A percentile compares a stretch with the other conserved stretches of the same genome.
These are phyloP conservation scores for Drosophila percnosoma DNA, from an alignment of 2,888 invertebrate genomes.

Conservation along the genomic window DNA sequence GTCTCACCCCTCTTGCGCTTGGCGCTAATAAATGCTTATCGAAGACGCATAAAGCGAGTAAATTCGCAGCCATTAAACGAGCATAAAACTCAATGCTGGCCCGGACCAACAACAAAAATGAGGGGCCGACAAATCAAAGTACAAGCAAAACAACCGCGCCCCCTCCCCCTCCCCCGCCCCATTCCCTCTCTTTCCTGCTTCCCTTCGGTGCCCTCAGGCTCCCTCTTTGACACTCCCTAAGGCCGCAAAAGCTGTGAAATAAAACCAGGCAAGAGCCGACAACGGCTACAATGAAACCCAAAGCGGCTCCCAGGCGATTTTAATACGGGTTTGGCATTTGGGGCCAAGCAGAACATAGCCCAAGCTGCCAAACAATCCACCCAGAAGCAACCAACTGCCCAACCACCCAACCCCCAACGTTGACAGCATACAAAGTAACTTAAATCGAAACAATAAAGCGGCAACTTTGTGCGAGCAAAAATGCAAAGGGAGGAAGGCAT, in stretches of 20 bases:
- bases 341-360: slow-evolving; percentile 31
- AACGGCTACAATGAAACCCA: slow-evolving; percentile 74
- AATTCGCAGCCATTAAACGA: slow-evolving; percentile 82
- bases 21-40: slow-evolving; percentile 81
- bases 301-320: slow-evolving; percentile 81
- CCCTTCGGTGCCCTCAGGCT: not conserved
- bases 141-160: slow-evolving; percentile 64
- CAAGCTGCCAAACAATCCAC: slow-evolving; percentile 27
- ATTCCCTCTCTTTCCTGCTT: no score
- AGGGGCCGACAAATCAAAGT: slow-evolving; percentile 76
- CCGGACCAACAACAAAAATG: slow-evolving; percentile 50
- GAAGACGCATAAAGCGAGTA: slow-evolving; percentile 82
- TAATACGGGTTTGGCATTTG: slow-evolving; percentile 70
- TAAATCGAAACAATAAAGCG: slow-evolving; percentile 84
- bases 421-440: slow-evolving; percentile 85
- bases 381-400: slow-evolving; percentile 9
- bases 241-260: slow-evolving; percentile 70
- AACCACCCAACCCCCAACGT: slow-evolving; percentile 67
- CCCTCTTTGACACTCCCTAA: slow-evolving; percentile 49
- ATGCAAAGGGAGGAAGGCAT: slow-evolving; percentile 61
- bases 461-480: slow-evolving; percentile 76
- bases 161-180: not conserved
- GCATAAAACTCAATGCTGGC: slow-evolving; percentile 78
- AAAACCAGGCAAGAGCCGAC: slow-evolving; percentile 74
- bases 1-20: slow-evolving; percentile 34